These are phyloP conservation scores for Labroides dimidiatus DNA, from an alignment of 2,797 vertebrate species.

Conservation along the genomic window DNA sequence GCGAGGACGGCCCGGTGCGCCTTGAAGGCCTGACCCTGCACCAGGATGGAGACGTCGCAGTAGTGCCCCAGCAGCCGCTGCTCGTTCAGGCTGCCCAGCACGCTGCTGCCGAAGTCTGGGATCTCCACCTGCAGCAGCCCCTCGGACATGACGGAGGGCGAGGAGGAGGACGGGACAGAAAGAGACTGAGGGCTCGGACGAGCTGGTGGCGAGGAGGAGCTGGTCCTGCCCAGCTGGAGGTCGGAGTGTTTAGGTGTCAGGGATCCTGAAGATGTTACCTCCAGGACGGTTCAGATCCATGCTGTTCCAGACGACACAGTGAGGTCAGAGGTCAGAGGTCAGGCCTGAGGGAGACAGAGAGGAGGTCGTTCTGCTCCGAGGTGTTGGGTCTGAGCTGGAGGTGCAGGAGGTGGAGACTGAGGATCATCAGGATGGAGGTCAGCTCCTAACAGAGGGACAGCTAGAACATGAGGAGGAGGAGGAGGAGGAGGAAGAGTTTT, in stretches of 20 bases:
- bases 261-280: slow-evolving; percentile 40
- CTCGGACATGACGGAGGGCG: slow-evolving; percentile 88
- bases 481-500: background rate
- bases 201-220: background rate
- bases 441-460: slow-evolving; percentile 18
- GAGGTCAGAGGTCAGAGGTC: slow-evolving; percentile 33
- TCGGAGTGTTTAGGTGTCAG: slow-evolving; percentile 47
- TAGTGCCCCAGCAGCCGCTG: slow-evolving; percentile 95
- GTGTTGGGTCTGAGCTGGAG: slow-evolving; percentile 1
- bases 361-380: background rate
- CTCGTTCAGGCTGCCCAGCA: slow-evolving; percentile 94
- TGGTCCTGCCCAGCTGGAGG: background rate
- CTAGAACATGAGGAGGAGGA: slow-evolving; percentile 29
- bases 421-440: slow-evolving; percentile 29
- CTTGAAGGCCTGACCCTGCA: slow-evolving; percentile 97
- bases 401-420: background rate
- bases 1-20: slow-evolving; percentile 95
- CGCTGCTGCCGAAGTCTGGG: slow-evolving; percentile 96
- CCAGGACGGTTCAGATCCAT: slow-evolving; percentile 49
- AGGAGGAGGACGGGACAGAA: background rate
- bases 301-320: slow-evolving; percentile 1
- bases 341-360: background rate
- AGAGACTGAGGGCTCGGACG: background rate
- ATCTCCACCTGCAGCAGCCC: slow-evolving; percentile 93
- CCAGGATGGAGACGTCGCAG: slow-evolving; percentile 97